Evolutionary conservation across 2,888 invertebrate genomes (phyloP).

Genomic region (Anthoptus insignis): DNA sequence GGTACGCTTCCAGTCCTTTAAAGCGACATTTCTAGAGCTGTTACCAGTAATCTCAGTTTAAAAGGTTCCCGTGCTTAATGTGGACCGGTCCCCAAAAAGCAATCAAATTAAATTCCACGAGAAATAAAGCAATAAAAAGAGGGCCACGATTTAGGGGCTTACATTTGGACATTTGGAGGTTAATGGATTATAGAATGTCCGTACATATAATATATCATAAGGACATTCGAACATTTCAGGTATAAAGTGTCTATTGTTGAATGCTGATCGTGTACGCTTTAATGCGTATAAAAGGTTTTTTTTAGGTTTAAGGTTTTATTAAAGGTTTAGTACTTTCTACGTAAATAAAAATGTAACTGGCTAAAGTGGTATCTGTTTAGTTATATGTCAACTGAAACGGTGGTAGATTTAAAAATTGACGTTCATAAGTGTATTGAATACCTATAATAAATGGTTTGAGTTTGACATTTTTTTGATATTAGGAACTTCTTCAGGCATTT

Average conservation of each 20-base stretch:
- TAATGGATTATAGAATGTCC: conserved; percentile 58
- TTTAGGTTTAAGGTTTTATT: too few relatives aligned
- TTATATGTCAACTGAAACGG: too few relatives aligned
- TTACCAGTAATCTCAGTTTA: conserved; percentile 12
- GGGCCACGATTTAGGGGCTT: conserved; percentile 58
- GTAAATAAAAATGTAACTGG: too few relatives aligned
- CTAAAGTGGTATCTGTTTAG: too few relatives aligned
- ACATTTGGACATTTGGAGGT: conserved; percentile 60
- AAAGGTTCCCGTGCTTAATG: conserved; percentile 20
- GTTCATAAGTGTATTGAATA: too few relatives aligned
- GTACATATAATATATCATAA: conserved; percentile 5
- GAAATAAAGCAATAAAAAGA: conserved; percentile 68
- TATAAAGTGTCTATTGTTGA: background rate
- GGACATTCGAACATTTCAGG: conserved; percentile 1
- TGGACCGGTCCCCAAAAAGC: conserved; percentile 57
- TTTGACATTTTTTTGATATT: too few relatives aligned
- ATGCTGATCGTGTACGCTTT: background rate
- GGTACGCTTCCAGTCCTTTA: conserved; percentile 1
- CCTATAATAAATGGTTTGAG: too few relatives aligned
- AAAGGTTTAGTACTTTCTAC: too few relatives aligned
- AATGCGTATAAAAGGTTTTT: too few relatives aligned
- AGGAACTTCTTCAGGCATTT: too few relatives aligned
- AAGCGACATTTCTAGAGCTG: background rate
- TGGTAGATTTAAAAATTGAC: too few relatives aligned
- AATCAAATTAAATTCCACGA: conserved; percentile 60